phyloP scores from a whole-genome alignment of 1,140 invertebrate species.

The Lucilia cuprina region DNA sequence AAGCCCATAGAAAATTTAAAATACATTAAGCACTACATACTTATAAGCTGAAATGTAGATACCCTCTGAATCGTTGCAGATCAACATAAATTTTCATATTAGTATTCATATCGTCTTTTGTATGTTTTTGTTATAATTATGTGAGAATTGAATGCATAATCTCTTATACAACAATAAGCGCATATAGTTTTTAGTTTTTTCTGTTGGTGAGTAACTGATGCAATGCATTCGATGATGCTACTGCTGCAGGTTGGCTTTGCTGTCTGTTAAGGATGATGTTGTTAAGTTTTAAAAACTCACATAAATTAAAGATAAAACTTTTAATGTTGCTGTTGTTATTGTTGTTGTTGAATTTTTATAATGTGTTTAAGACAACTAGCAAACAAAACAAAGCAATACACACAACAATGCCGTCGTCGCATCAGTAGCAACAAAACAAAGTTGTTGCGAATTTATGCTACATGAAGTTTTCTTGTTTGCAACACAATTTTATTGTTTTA shows the following conservation, averaged over 20 bases:
- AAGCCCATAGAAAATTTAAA: no score
- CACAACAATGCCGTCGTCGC: no score
- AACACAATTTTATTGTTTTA: not conserved
- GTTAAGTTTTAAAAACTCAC: slow-evolving; percentile 16
- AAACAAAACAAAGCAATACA: not conserved
- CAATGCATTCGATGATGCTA: not conserved
- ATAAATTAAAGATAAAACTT: slow-evolving; percentile 3
- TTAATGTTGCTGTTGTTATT: not conserved
- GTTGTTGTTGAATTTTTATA: not conserved
- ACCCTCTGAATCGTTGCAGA: not conserved
- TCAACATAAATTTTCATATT: not conserved
- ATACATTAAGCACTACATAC: no score
- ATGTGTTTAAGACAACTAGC: not conserved
- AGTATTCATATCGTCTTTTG: not conserved
- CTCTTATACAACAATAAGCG: not conserved
- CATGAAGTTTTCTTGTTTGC: not conserved
- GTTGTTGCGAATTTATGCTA: not conserved
- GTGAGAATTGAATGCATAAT: not conserved
- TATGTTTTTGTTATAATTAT: not conserved
- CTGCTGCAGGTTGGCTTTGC: not conserved
- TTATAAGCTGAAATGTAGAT: not conserved
- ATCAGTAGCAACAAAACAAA: not conserved
- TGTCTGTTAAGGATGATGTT: not conserved
- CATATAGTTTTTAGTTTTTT: not conserved
- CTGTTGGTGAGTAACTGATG: not conserved